These are phyloP conservation scores for Peromyscus maniculatus DNA, from an alignment of 2,113 vertebrate genomes.

Conservation along the genomic window DNA sequence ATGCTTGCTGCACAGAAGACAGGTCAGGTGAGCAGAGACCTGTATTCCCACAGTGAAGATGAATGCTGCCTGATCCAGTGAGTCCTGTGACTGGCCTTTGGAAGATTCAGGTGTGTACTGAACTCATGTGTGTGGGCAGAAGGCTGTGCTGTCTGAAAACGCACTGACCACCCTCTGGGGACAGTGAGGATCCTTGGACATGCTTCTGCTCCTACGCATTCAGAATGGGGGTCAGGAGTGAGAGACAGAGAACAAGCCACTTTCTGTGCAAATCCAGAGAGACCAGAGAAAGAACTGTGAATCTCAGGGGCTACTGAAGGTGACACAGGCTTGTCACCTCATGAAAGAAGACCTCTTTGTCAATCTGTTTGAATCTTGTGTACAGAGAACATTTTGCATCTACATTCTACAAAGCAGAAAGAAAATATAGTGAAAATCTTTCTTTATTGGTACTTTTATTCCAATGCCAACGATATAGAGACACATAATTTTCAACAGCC, in stretches of 20 bases:
- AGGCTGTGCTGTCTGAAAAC: not conserved
- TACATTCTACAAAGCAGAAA: not conserved
- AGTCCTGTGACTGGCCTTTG: not conserved
- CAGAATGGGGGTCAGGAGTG: no score
- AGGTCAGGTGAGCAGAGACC: no score
- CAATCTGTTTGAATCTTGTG: not conserved
- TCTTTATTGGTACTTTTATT: no score
- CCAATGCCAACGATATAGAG: no score
- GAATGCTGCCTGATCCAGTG: not conserved
- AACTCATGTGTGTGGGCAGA: not conserved
- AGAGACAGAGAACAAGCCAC: accelerated
- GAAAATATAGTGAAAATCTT: no score
- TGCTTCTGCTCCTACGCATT: not conserved
- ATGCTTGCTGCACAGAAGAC: not conserved
- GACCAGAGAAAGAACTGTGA: not conserved
- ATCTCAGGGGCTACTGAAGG: not conserved
- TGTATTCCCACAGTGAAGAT: no score
- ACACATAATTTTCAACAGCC: no score
- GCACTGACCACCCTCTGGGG: not conserved
- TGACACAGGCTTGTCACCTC: not conserved
- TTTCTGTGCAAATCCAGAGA: no score
- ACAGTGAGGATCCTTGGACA: no score
- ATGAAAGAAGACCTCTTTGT: no score
- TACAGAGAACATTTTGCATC: not conserved
- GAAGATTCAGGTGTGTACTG: no score